These are phyloP conservation scores for Troides oblongomaculatus DNA, from an alignment of 2,888 invertebrate genomes.

Conservation along the genomic window DNA sequence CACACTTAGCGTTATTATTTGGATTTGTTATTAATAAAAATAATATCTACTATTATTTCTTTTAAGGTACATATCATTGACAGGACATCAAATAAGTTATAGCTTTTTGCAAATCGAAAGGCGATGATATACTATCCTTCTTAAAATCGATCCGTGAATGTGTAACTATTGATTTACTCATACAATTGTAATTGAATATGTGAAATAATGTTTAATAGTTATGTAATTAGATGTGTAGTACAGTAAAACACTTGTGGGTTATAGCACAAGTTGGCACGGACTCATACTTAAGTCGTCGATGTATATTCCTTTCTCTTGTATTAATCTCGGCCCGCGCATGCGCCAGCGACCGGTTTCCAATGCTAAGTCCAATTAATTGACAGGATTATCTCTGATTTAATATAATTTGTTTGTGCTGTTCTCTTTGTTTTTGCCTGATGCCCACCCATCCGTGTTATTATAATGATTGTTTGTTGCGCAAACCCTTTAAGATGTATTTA, in stretches of 20 bases:
- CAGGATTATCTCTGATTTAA: conserved; percentile 79
- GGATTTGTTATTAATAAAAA: no score
- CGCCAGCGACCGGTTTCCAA: conserved; percentile 70
- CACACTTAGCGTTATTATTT: no score
- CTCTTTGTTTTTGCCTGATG: conserved; percentile 66
- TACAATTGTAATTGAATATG: not conserved
- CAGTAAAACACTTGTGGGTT: not conserved
- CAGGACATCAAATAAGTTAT: no score
- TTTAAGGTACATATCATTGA: no score
- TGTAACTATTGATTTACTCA: not conserved
- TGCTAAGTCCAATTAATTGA: conserved; percentile 79
- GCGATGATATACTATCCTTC: no score
- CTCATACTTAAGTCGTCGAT: conserved; percentile 1
- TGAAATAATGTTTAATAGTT: not conserved
- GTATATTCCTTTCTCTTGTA: conserved; percentile 43
- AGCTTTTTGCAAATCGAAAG: no score
- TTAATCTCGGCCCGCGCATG: conserved; percentile 69
- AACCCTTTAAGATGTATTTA: conserved; percentile 36
- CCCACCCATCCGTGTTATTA: conserved; percentile 46
- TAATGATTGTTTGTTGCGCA: conserved; percentile 29
- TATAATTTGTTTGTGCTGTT: conserved; percentile 72
- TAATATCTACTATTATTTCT: no score
- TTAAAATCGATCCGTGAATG: no score
- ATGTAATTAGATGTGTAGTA: not conserved
- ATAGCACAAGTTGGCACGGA: not conserved